Base-by-base conservation (phyloP, 1,140 invertebrate genomes). In the Drosophila insularis region DNA sequence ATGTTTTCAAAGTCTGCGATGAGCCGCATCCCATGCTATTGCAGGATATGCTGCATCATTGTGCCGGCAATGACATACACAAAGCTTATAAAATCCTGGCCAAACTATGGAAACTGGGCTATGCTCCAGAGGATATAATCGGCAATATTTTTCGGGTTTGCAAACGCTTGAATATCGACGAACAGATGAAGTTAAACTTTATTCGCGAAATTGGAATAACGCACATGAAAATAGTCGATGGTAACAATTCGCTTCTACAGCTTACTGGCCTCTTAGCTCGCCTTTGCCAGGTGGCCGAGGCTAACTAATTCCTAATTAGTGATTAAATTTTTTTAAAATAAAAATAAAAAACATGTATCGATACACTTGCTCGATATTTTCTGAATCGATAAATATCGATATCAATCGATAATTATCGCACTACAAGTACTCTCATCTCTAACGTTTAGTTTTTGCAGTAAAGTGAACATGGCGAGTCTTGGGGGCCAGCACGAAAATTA, bases 1-100 rank as follows among this genome's bases (percentile, higher is more conserved):
- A 99, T 95, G 99, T 99, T n/a, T 99, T 99, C 89, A 99, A 99
- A 94, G 98, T 99, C 13, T 99, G 99, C 92, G 99, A 99, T 93
- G 98, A 99, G 92, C 99, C 99, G 0, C 98, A 99, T 94, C 99
- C 99, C 6, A 93, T 99, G 69, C 91, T 98, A 0, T 95, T 99
- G 8, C 96, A 97, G 92, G 95, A 96, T 74, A 99, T 99, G 98
- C 92, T 99, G 58, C 94, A 97, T 64, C 94, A 95, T 82, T 99
- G 98, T 92, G 93, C 94, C 0, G 92, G 95, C 56, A 95, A 95
- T 40, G 95, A 99, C 73, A 96, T 99, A 71, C 95, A 96, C 63
- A 96, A 96, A 80, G 97, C 98, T 1, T 98, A 97, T 87, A 96
- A 96, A 94, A 94, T 98, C 32, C 94, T 99, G 85, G 94, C 95